Conservation (phyloP, 2,797 vertebrate species). For the Sciurus vulgaris region DNA sequence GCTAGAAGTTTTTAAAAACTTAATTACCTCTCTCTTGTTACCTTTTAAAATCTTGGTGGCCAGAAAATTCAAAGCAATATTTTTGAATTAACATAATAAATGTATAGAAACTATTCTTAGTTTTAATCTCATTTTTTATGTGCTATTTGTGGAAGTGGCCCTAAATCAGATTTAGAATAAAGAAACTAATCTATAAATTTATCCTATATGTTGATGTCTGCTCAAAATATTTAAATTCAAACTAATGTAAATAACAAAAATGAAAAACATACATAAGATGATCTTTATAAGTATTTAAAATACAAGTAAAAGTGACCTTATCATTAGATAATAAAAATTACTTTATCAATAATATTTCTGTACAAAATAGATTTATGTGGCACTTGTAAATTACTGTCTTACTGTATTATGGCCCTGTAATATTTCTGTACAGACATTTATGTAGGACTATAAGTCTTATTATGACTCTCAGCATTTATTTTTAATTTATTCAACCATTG, state of each 20-base stretch:
- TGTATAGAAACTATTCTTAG: background rate
- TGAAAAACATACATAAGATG: too few relatives aligned
- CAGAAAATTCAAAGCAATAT: conserved; percentile 41
- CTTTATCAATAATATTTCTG: too few relatives aligned
- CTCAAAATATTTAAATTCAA: background rate
- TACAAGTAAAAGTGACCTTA: too few relatives aligned
- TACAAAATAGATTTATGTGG: background rate
- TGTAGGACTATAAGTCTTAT: too few relatives aligned
- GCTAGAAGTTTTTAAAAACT: background rate
- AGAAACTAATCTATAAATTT: background rate
- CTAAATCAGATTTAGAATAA: conserved; percentile 25
- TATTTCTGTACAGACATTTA: too few relatives aligned
- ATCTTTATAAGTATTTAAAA: too few relatives aligned
- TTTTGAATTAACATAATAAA: background rate
- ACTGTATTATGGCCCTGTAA: too few relatives aligned
- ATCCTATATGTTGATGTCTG: background rate
- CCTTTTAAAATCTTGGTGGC: background rate
- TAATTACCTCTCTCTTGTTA: background rate
- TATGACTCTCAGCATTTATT: too few relatives aligned
- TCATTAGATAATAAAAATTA: too few relatives aligned
- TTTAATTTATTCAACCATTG: too few relatives aligned
- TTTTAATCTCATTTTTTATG: background rate
- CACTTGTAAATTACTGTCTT: background rate
- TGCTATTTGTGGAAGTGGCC: background rate
- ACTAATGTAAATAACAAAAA: too few relatives aligned